Base-by-base conservation (phyloP, 2,797 vertebrate species). In the Octomys mimax region DNA sequence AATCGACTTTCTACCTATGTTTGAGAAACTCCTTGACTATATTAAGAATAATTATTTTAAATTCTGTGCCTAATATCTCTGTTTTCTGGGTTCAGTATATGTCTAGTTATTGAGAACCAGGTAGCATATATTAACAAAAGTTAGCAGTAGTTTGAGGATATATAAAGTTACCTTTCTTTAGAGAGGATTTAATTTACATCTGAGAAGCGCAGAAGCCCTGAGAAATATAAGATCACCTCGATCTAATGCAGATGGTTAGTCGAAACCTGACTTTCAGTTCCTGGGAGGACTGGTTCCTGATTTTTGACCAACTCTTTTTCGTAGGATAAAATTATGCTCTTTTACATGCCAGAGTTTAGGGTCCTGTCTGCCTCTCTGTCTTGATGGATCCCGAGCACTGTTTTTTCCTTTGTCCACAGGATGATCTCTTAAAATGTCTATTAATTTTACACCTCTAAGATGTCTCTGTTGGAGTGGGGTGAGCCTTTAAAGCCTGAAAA, bases 101-200 rank as follows among this genome's bases (percentile, higher is more conserved):
- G 13, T 21, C 39, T 62, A 13, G 49, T 88, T 96, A 89, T 42
- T 91, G 62, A 87, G 46, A 75, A n/a, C 13, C 11, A 85, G 36
- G 4, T 89, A 79, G 85, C 91, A 5, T 68, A 64, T 78, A 87
- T 75, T 52, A 80, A 73, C 61, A 93, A 86, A 81, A 61, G 16
- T 28, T 78, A 79, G n/a, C 75, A 36, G 52, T 87, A 70, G 90
- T 92, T 92, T 95, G 57, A 95, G 26, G 24, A 24, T 68, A 95
- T 31, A 52, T 82, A 93, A 87, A 80, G 39, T 52, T 95, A 89
- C 84, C 39, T 96, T 85, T 49, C 71, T 90, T 16, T 84, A 88
- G 33, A 75, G 7, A 95, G 14, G 16, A 96, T 92, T 96, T 95
- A 84, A 89, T 86, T 79, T 94, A 75, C 36, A 70, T 87, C 7